Evolutionary conservation across 2,888 invertebrate species (phyloP).

Genomic region (Meiosimyza decipiens): DNA sequence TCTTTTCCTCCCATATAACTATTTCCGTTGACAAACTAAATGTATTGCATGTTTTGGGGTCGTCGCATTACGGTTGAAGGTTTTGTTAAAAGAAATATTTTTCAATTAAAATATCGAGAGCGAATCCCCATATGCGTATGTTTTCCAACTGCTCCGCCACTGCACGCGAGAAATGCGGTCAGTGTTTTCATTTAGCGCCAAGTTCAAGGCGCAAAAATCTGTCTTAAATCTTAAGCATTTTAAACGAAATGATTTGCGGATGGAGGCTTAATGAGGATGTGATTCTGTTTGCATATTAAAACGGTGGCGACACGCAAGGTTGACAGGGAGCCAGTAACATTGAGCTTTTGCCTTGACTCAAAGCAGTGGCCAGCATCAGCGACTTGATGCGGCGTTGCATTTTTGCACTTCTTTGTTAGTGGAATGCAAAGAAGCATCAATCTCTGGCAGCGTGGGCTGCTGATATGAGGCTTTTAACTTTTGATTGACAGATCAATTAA

Average conservation of each 20-base stretch:
- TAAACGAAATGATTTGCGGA: slow-evolving; percentile 8
- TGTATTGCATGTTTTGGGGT: no score
- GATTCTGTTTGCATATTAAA: slow-evolving; percentile 22
- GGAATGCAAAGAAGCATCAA: background rate
- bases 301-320: slow-evolving; percentile 14
- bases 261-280: slow-evolving; percentile 3
- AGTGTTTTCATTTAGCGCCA: background rate
- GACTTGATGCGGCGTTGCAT: no score
- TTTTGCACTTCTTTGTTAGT: background rate
- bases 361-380: no score
- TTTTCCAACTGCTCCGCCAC: background rate
- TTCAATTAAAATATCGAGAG: no score
- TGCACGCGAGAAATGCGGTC: background rate
- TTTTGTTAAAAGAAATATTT: no score
- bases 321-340: background rate
- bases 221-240: slow-evolving; percentile 16
- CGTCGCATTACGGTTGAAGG: no score
- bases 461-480: slow-evolving; percentile 16
- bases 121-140: no score
- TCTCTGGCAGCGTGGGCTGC: background rate
- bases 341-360: background rate
- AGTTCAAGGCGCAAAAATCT: slow-evolving; percentile 8
- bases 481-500: slow-evolving; percentile 63
- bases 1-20: no score
- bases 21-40: no score